These are phyloP conservation scores for Ondatra zibethicus DNA, from an alignment of 2,113 vertebrate species.

Conservation along the genomic window DNA sequence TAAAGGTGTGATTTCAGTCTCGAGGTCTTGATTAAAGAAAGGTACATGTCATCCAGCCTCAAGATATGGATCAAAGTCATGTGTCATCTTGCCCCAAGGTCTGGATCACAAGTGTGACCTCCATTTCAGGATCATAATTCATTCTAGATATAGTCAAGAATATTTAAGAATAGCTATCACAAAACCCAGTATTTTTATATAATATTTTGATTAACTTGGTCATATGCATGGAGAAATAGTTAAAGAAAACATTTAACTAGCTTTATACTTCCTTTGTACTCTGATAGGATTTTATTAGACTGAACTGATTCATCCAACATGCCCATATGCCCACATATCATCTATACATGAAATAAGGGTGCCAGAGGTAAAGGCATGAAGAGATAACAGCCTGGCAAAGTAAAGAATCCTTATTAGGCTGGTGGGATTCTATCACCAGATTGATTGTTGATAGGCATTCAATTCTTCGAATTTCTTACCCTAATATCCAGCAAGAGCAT, in stretches of 20 bases:
- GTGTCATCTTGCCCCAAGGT: neutral
- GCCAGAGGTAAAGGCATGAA: constrained; percentile 44
- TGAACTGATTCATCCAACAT: constrained; percentile 37
- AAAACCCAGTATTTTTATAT: neutral
- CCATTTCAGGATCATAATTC: too few species aligned
- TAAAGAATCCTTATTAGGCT: constrained; percentile 42
- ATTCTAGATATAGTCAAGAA: neutral
- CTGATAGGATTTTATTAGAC: constrained; percentile 52
- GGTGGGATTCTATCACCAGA: constrained; percentile 62
- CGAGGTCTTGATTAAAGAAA: too few species aligned
- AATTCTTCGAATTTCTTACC: constrained; percentile 71
- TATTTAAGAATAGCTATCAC: neutral
- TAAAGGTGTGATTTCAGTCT: neutral
- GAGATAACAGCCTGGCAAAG: constrained; percentile 68
- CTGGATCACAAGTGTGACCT: neutral
- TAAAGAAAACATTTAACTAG: constrained; percentile 67
- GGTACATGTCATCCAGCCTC: neutral
- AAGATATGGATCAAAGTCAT: neutral
- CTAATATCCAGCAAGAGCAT: constrained; percentile 45
- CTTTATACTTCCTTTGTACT: constrained; percentile 63
- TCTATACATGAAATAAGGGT: constrained; percentile 45
- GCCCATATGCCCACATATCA: constrained; percentile 35
- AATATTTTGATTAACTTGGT: constrained; percentile 63
- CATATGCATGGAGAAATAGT: constrained; percentile 50
- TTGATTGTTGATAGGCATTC: constrained; percentile 71